Percentiles rank a stretch among this genome's conserved stretches.
Evolutionary conservation across 2,888 invertebrate species (phyloP).

Genomic region (Drosophila vallismaia): DNA sequence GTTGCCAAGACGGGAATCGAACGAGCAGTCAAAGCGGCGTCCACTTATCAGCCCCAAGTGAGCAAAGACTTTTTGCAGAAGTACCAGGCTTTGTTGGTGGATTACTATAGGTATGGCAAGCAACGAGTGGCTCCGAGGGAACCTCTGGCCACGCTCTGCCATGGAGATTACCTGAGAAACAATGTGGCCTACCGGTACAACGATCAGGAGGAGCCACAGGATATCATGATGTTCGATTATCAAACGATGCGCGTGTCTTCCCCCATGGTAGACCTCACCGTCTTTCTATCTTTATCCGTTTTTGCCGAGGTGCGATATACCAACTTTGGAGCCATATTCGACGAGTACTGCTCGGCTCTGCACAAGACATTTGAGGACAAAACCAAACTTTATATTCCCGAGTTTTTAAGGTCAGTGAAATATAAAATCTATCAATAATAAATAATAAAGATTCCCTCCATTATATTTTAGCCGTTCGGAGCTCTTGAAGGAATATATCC

Average conservation of each 20-base stretch:
- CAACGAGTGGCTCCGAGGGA: conserved; percentile 77
- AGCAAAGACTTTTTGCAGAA: conserved; percentile 67
- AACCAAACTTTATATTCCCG: conserved; percentile 59
- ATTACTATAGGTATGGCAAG: conserved; percentile 57
- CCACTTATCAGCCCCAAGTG: conserved; percentile 65
- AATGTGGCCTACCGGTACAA: conserved; percentile 82
- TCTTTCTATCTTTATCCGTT: conserved; percentile 77
- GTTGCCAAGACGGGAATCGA: conserved; percentile 30
- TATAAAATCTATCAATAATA: not conserved
- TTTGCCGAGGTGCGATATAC: conserved; percentile 72
- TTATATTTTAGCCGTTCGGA: conserved; percentile 59
- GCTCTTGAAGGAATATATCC: conserved; percentile 80
- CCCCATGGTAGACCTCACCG: conserved; percentile 82
- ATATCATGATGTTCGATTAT: conserved; percentile 83
- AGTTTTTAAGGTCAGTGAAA: conserved; percentile 69
- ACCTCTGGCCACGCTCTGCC: conserved; percentile 81
- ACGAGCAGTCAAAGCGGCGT: conserved; percentile 55
- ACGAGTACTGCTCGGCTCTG: conserved; percentile 75
- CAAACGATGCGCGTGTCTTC: conserved; percentile 82
- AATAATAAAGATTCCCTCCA: not conserved
- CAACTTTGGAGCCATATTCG: conserved; percentile 79
- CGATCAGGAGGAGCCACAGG: conserved; percentile 61
- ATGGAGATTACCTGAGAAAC: conserved; percentile 83
- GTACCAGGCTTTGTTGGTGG: conserved; percentile 48
- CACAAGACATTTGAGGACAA: conserved; percentile 45